These are phyloP conservation scores for Syritta pipiens DNA, from an alignment of 2,888 invertebrate species.

Conservation along the genomic window DNA sequence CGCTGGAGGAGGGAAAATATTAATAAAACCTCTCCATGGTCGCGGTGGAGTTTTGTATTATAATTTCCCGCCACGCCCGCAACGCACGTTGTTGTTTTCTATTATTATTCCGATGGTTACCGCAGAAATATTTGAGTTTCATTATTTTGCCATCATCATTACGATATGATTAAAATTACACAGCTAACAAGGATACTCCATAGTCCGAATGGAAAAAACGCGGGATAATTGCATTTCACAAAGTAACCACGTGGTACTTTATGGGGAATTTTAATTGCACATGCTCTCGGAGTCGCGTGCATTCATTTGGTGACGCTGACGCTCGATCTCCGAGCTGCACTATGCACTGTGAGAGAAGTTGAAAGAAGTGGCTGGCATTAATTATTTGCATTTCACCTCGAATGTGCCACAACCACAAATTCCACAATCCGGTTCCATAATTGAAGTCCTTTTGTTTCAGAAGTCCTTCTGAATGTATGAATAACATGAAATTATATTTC, in stretches of 20 bases:
- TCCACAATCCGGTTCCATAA: constrained; percentile 35
- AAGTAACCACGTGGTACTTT: constrained; percentile 56
- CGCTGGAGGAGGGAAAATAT: too few relatives aligned
- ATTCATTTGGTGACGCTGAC: too few relatives aligned
- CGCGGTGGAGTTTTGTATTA: too few relatives aligned
- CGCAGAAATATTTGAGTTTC: constrained; percentile 56
- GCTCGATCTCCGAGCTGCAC: too few relatives aligned
- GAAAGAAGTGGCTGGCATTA: too few relatives aligned
- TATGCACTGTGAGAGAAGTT: too few relatives aligned
- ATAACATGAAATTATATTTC: too few relatives aligned
- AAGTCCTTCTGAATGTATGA: constrained; percentile 9
- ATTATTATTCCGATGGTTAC: constrained; percentile 2
- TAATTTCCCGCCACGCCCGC: too few relatives aligned
- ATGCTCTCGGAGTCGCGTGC: too few relatives aligned
- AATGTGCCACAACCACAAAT: constrained; percentile 38
- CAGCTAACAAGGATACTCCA: constrained; percentile 35
- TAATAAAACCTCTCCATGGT: too few relatives aligned
- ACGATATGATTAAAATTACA: constrained; percentile 61
- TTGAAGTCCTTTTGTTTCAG: constrained; percentile 46
- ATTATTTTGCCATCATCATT: constrained; percentile 50
- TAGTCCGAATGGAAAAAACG: constrained; percentile 31
- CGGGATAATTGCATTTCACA: constrained; percentile 61
- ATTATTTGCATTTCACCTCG: constrained; percentile 60
- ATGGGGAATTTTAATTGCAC: constrained; percentile 54
- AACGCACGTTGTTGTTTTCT: constrained; percentile 7